Percentiles rank a stretch among this genome's conserved stretches.
These are phyloP conservation scores for Venustoraphidia nigricollis DNA, from an alignment of 2,888 invertebrate species.

Conservation along the genomic window DNA sequence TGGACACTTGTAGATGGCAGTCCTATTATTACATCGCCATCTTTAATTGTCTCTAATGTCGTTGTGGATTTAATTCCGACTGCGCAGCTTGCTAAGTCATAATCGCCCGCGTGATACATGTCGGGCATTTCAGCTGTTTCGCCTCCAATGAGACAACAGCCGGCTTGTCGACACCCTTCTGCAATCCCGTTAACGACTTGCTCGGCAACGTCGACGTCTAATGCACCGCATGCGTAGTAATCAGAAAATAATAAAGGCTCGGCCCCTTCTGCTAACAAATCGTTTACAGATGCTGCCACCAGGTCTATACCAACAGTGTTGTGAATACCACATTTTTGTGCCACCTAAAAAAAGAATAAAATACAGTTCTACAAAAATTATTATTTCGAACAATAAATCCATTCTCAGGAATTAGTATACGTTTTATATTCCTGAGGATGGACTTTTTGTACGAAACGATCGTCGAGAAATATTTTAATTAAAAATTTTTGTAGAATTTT, in stretches of 20 bases:
- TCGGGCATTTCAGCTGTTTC: conserved; percentile 98
- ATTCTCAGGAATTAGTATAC: too few relatives aligned
- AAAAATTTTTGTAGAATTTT: too few relatives aligned
- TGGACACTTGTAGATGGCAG: conserved; percentile 84
- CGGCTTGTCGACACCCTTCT: conserved; percentile 71
- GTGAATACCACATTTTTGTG: conserved; percentile 61
- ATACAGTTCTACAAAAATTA: background rate
- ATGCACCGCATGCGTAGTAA: conserved; percentile 84
- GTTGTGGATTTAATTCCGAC: conserved; percentile 75
- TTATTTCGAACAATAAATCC: too few relatives aligned
- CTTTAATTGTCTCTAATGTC: conserved; percentile 40
- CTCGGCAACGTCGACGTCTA: conserved; percentile 61
- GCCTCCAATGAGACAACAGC: conserved; percentile 79
- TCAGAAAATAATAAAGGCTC: conserved; percentile 93
- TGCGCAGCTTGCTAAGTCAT: conserved; percentile 91
- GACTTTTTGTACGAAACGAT: too few relatives aligned
- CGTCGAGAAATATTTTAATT: too few relatives aligned
- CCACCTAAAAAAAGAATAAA: conserved; percentile 48
- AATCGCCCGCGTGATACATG: conserved; percentile 74
- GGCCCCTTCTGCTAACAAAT: conserved; percentile 87
- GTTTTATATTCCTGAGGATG: too few relatives aligned
- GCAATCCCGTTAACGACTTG: conserved; percentile 75
- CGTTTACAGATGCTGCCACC: conserved; percentile 97
- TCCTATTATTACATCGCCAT: conserved; percentile 71
- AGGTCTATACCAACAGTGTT: conserved; percentile 83